Percentiles rank a stretch among this genome's conserved stretches.
These are phyloP conservation scores for Pogonus chalceus DNA, from an alignment of 1,140 invertebrate species.

Conservation along the genomic window DNA sequence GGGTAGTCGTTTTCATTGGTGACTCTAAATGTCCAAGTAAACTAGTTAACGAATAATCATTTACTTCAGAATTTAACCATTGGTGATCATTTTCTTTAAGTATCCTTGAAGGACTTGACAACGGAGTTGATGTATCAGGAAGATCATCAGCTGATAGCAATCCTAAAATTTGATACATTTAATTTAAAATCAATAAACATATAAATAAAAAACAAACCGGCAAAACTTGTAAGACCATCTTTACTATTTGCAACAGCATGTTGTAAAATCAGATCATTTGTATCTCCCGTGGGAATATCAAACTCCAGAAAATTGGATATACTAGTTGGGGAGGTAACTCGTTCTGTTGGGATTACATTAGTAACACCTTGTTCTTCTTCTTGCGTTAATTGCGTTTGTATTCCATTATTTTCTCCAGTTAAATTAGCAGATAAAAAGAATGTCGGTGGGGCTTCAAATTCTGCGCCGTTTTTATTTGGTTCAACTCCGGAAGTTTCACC, in stretches of 20 bases:
- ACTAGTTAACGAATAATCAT: constrained; percentile 72
- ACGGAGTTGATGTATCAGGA: constrained; percentile 31
- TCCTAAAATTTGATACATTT: constrained; percentile 11
- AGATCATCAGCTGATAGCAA: constrained; percentile 17
- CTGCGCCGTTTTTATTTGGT: not conserved
- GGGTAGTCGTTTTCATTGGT: constrained; percentile 37
- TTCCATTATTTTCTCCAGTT: no score
- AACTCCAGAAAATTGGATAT: constrained; percentile 30
- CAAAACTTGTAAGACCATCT: constrained; percentile 24
- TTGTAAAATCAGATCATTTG: constrained; percentile 3
- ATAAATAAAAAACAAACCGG: constrained; percentile 10
- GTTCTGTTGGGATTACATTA: not conserved
- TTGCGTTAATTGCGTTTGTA: no score
- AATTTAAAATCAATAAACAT: not conserved
- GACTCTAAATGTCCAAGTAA: constrained; percentile 69
- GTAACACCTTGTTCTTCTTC: not conserved
- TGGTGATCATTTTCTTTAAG: constrained; percentile 59
- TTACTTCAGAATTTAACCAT: constrained; percentile 68
- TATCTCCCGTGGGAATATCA: constrained; percentile 7
- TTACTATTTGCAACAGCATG: constrained; percentile 9
- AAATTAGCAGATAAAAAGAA: not conserved
- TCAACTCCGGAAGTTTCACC: constrained; percentile 8
- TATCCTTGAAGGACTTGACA: constrained; percentile 62
- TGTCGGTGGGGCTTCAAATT: not conserved
- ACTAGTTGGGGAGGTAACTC: constrained; percentile 22